Conservation (phyloP, 2,113 vertebrate genomes). For the Emydura subglobosa region DNA sequence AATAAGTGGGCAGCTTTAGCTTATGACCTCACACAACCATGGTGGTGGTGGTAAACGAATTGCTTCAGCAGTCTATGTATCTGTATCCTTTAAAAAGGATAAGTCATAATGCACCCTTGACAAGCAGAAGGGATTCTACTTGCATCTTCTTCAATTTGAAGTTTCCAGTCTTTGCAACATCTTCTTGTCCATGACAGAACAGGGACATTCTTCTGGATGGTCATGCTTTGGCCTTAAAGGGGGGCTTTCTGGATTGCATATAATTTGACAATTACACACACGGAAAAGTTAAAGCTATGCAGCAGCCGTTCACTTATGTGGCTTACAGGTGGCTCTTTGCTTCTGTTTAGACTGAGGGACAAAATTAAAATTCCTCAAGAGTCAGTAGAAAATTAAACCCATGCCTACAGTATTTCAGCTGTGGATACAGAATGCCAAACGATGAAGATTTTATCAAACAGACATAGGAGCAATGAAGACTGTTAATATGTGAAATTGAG, state of each 20-base stretch:
- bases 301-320: not conserved
- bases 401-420: not conserved
- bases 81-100: not conserved
- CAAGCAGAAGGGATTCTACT: not conserved
- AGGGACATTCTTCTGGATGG: not conserved
- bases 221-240: slow-evolving; percentile 15
- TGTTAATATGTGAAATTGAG: not conserved
- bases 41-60: not conserved
- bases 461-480: not conserved
- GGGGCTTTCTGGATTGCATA: not conserved
- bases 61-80: not conserved
- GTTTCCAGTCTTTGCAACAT: not conserved
- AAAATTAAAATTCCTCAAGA: not conserved
- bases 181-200: not conserved
- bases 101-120: not conserved
- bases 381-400: not conserved
- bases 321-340: not conserved
- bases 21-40: not conserved
- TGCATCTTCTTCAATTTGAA: slow-evolving; percentile 3
- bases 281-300: not conserved
- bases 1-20: not conserved
- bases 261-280: not conserved
- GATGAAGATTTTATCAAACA: not conserved
- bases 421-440: not conserved
- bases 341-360: not conserved